Conservation (phyloP, 2,113 vertebrate genomes). For the Ornithorhynchus anatinus region DNA sequence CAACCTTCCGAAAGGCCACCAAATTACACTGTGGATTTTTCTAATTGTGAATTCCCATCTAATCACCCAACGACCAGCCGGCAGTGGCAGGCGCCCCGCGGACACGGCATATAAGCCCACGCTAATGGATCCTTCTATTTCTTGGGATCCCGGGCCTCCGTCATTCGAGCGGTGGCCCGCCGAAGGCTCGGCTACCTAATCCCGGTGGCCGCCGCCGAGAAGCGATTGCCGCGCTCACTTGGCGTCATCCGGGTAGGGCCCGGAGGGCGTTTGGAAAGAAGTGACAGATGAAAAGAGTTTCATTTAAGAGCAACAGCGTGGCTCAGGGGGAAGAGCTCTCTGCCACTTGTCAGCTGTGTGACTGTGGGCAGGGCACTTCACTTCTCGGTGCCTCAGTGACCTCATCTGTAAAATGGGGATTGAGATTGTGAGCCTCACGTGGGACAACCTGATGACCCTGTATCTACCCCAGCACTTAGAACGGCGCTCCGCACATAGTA, state of each 20-base stretch:
- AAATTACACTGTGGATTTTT: slow-evolving; percentile 86
- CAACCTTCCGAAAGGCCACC: slow-evolving; percentile 85
- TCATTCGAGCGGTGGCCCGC: slow-evolving; percentile 84
- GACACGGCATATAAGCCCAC: slow-evolving; percentile 83
- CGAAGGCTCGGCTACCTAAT: slow-evolving; percentile 87
- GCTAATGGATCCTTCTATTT: slow-evolving; percentile 86
- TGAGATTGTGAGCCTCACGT: too few species aligned
- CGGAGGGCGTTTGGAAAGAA: slow-evolving; percentile 41
- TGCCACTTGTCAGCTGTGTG: too few species aligned
- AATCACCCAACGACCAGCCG: slow-evolving; percentile 94
- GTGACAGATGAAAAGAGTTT: slow-evolving; percentile 25
- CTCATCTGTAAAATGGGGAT: too few species aligned
- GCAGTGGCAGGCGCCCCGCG: slow-evolving; percentile 73
- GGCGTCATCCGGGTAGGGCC: too few species aligned
- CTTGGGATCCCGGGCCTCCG: slow-evolving; percentile 79
- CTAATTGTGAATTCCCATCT: slow-evolving; percentile 97
- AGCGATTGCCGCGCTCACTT: too few species aligned
- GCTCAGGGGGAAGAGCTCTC: too few species aligned
- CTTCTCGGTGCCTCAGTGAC: too few species aligned
- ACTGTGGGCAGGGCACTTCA: too few species aligned
- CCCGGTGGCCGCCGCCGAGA: slow-evolving; percentile 93
- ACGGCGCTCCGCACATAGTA: too few species aligned
- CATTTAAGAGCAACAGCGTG: slow-evolving; percentile 9
- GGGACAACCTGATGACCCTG: too few species aligned
- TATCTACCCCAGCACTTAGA: too few species aligned